phyloP scores from a whole-genome alignment of 1,140 invertebrate species.

The Himalopsyche phryganea region DNA sequence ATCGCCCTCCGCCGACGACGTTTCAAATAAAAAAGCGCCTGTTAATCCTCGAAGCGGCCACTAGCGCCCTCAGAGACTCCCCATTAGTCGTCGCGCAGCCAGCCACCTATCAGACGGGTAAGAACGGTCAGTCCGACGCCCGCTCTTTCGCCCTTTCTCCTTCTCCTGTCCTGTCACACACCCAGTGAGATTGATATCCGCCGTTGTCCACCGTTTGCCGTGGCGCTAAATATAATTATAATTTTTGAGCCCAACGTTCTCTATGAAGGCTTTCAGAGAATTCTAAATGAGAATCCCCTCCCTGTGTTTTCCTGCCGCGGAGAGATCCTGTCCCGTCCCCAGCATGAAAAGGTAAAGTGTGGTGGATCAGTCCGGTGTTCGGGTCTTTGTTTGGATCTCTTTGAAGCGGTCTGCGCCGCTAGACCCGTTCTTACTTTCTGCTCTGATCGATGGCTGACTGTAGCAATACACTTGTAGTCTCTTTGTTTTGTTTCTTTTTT shows the following conservation, averaged over 20 bases:
- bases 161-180: conserved; percentile 5
- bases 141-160: conserved; percentile 14
- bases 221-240: too few species aligned
- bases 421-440: conserved; percentile 43
- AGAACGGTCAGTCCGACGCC: conserved; percentile 47
- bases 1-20: conserved; percentile 26
- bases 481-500: conserved; percentile 20
- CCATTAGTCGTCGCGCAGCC: conserved; percentile 39
- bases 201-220: neutral
- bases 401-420: conserved; percentile 19
- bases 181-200: too few species aligned
- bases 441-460: conserved; percentile 46
- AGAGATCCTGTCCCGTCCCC: conserved; percentile 20
- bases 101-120: conserved; percentile 59
- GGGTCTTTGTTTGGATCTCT: conserved; percentile 27
- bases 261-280: too few species aligned
- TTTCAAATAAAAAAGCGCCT: conserved; percentile 40
- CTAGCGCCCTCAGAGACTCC: conserved; percentile 31
- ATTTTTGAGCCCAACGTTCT: too few species aligned
- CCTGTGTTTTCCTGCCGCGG: neutral
- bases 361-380: conserved; percentile 33
- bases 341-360: conserved; percentile 35
- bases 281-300: neutral
- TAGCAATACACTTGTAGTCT: conserved; percentile 19
- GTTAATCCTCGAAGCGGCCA: conserved; percentile 35